Percentiles rank a stretch among this genome's conserved stretches.
Evolutionary conservation across 2,113 vertebrate species (phyloP).

Genomic region (Cynocephalus volans): DNA sequence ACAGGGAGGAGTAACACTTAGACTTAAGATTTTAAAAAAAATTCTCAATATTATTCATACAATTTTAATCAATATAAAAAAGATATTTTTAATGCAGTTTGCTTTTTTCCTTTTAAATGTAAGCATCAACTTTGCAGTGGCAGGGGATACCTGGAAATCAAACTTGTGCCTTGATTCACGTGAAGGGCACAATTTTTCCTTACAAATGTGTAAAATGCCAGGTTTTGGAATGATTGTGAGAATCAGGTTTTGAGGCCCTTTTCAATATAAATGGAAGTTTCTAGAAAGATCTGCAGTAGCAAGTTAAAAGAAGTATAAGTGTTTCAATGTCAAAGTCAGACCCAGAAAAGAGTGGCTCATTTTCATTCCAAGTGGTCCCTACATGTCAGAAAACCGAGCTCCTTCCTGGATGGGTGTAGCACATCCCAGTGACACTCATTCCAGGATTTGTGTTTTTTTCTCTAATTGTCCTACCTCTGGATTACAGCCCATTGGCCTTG

Average conservation of each 20-base stretch:
- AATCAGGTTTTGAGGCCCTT: neutral
- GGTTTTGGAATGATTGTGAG: neutral
- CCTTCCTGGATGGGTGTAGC: too few species aligned
- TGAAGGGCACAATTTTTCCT: neutral
- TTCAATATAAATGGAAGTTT: neutral
- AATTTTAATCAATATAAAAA: neutral
- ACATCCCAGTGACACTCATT: too few species aligned
- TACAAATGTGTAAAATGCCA: neutral
- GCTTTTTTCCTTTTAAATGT: neutral
- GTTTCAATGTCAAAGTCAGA: neutral
- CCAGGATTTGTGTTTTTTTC: neutral
- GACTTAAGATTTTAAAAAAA: neutral
- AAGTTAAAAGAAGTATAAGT: neutral
- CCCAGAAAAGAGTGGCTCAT: neutral
- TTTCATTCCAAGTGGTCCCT: neutral
- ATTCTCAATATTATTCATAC: neutral
- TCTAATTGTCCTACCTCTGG: neutral
- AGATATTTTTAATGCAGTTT: neutral
- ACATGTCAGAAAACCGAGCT: neutral
- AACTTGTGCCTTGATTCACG: neutral
- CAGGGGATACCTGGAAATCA: neutral
- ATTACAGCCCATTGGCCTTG: constrained; percentile 28
- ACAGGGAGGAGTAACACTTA: neutral
- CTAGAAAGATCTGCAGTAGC: neutral
- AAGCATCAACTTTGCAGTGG: neutral